Evolutionary conservation across 2,888 invertebrate genomes (phyloP).

Genomic region (Bhutanitis thaidina): DNA sequence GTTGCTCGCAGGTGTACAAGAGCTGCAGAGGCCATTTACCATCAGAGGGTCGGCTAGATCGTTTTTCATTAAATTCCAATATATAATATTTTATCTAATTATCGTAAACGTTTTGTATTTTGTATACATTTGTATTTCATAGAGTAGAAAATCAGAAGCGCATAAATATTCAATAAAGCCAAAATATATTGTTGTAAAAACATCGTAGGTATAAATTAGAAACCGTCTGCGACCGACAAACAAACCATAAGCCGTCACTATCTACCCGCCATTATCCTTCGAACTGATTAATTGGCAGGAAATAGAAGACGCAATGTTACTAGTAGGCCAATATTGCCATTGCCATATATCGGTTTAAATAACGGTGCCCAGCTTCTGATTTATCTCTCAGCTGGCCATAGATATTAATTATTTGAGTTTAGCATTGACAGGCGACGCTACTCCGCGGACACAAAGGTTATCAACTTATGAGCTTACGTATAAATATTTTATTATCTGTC

Average conservation of each 20-base stretch:
- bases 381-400: background rate
- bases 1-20: too few species aligned
- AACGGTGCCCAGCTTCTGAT: conserved; percentile 13
- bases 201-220: too few species aligned
- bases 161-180: too few species aligned
- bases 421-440: background rate
- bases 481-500: background rate
- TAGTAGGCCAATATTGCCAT: background rate
- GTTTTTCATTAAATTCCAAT: too few species aligned
- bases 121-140: too few species aligned
- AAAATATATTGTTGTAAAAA: too few species aligned
- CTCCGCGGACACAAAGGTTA: conserved; percentile 6
- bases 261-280: background rate
- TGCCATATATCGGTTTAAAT: background rate
- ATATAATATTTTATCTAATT: too few species aligned
- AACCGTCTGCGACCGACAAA: background rate
- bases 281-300: conserved; percentile 3
- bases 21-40: too few species aligned
- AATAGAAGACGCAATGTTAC: background rate
- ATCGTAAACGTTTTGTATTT: too few species aligned
- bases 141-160: too few species aligned
- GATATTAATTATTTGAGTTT: background rate
- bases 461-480: background rate
- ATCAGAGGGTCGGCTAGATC: too few species aligned
- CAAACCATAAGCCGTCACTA: too few species aligned